Evolutionary conservation across 2,113 vertebrate species (phyloP).

Genomic region (Tupaia chinensis): DNA sequence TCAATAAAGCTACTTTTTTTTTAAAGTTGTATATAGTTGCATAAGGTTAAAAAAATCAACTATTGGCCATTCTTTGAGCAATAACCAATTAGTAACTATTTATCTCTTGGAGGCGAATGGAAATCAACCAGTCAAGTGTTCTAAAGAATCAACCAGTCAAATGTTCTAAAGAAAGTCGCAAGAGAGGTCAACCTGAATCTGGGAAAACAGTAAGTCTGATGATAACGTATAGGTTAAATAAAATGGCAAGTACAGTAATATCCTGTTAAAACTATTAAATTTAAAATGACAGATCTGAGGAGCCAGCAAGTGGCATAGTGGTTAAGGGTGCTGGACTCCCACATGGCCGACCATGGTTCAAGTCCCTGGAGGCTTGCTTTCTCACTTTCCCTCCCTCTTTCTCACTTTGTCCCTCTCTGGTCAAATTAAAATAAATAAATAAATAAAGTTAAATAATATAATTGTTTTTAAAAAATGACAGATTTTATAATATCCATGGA

Average conservation of each 20-base stretch:
- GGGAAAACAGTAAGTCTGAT: slow-evolving; percentile 67
- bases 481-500: background rate
- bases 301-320: no score
- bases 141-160: slow-evolving; percentile 72
- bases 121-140: slow-evolving; percentile 65
- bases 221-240: background rate
- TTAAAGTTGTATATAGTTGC: slow-evolving; percentile 17
- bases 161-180: slow-evolving; percentile 71
- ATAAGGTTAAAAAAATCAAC: slow-evolving; percentile 45
- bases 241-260: slow-evolving; percentile 39
- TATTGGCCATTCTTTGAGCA: slow-evolving; percentile 57
- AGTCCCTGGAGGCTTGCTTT: no score
- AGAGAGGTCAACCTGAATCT: slow-evolving; percentile 58
- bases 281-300: slow-evolving; percentile 26
- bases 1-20: slow-evolving; percentile 16
- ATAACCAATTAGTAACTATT: slow-evolving; percentile 59
- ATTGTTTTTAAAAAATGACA: slow-evolving; percentile 3
- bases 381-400: no score
- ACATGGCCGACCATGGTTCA: no score
- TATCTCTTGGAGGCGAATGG: slow-evolving; percentile 72
- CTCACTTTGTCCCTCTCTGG: no score
- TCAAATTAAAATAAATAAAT: no score
- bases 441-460: no score
- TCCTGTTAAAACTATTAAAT: background rate
- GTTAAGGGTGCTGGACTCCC: no score